Evolutionary conservation across 2,888 invertebrate genomes (phyloP).

Genomic region (Diplolepis rosae): DNA sequence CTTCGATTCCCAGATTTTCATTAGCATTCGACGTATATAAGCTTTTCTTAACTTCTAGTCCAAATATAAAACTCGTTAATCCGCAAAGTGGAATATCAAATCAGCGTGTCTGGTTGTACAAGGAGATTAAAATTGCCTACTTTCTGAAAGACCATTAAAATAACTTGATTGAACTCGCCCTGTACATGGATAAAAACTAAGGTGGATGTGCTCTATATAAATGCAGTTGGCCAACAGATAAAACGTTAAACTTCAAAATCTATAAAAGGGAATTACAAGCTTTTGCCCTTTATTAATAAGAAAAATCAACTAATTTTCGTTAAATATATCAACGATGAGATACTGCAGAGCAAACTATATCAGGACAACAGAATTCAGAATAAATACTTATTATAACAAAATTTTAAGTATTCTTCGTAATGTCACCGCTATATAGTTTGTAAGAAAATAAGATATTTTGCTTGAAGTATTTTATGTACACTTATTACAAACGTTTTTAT

Average conservation of each 20-base stretch:
- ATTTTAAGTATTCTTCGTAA: constrained; percentile 65
- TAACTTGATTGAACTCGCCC: background rate
- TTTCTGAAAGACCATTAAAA: background rate
- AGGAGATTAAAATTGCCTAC: background rate
- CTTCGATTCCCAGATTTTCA: constrained; percentile 8
- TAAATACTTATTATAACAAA: constrained; percentile 66
- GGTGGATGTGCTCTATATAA: constrained; percentile 10
- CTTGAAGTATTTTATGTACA: constrained; percentile 71
- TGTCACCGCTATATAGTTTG: constrained; percentile 68
- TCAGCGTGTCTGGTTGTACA: background rate
- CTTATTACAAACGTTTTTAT: constrained; percentile 66
- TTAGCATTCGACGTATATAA: background rate
- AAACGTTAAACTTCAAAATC: constrained; percentile 18
- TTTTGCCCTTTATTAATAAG: background rate
- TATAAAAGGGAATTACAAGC: constrained; percentile 20
- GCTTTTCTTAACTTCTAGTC: no score
- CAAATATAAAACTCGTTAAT: constrained; percentile 19
- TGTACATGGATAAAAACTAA: background rate
- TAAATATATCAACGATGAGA: constrained; percentile 29
- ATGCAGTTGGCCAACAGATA: constrained; percentile 26
- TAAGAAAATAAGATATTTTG: constrained; percentile 72
- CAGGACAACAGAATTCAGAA: constrained; percentile 62
- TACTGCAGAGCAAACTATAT: constrained; percentile 60
- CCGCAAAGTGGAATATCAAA: constrained; percentile 25
- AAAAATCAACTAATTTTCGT: background rate